Conservation (phyloP, 2,888 invertebrate species). For the Hydrotaea cyrtoneurina region DNA sequence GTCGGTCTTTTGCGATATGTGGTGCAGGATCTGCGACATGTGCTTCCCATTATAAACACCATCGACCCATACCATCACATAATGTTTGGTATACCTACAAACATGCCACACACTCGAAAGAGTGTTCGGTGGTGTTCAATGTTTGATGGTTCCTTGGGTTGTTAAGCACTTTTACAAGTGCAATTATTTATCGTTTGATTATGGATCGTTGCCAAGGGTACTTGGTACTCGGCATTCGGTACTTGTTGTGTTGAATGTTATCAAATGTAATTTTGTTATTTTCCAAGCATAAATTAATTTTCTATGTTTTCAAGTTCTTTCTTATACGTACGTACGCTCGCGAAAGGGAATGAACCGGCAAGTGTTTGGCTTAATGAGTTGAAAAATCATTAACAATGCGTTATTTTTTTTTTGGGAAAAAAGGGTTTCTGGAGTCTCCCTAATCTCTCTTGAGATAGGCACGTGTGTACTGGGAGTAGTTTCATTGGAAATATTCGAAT, state of each 20-base stretch:
- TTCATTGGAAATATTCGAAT: too few species aligned
- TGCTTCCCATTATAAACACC: background rate
- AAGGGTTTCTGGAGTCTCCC: too few species aligned
- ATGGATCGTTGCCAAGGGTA: constrained; percentile 20
- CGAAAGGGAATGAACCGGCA: background rate
- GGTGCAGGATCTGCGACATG: background rate
- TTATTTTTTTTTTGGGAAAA: too few species aligned
- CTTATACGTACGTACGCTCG: too few species aligned
- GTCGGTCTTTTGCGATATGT: background rate
- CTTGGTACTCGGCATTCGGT: constrained; percentile 11
- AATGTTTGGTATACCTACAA: background rate
- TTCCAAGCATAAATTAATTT: constrained; percentile 37
- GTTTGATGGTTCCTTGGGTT: constrained; percentile 32
- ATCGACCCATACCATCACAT: background rate
- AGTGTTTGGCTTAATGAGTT: constrained; percentile 26
- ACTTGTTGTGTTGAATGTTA: background rate
- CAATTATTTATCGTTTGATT: constrained; percentile 57
- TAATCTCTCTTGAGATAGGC: too few species aligned
- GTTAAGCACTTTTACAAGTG: constrained; percentile 52
- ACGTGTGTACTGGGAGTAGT: too few species aligned
- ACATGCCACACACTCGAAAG: background rate
- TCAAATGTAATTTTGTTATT: constrained; percentile 30
- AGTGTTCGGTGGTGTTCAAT: background rate
- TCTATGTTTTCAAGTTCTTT: background rate
- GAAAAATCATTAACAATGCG: constrained; percentile 10